phyloP scores from a whole-genome alignment of 1,140 invertebrate genomes.

The Acromyrmex heyeri region DNA sequence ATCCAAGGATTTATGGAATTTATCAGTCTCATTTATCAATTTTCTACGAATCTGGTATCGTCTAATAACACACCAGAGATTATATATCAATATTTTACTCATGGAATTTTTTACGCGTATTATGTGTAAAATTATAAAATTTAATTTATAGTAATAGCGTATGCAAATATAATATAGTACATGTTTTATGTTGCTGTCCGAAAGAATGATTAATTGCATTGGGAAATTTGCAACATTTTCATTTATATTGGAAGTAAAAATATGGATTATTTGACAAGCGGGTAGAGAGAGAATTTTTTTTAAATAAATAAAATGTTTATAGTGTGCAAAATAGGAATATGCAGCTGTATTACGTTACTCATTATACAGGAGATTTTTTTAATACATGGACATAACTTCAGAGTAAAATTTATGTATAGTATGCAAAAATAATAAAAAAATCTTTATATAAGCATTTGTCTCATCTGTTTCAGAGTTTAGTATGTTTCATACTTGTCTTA shows the following conservation, averaged over 20 bases:
- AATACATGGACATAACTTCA: background rate
- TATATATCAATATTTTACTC: background rate
- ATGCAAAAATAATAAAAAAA: background rate
- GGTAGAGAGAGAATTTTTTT: background rate
- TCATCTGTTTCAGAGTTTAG: conserved; percentile 4
- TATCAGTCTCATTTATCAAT: conserved; percentile 33
- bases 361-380: background rate
- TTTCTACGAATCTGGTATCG: background rate
- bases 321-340: background rate
- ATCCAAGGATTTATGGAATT: background rate
- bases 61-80: background rate
- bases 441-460: background rate
- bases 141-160: background rate
- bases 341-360: background rate
- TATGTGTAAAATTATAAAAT: background rate
- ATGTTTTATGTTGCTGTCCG: background rate
- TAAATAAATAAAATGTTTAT: background rate
- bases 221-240: background rate
- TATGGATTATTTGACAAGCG: background rate
- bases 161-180: background rate
- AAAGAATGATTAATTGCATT: background rate
- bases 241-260: background rate
- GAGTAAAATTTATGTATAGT: background rate
- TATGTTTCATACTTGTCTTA: background rate
- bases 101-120: background rate